Conservation (phyloP, 2,113 vertebrate genomes). For the Mesoclemmys tuberculata region DNA sequence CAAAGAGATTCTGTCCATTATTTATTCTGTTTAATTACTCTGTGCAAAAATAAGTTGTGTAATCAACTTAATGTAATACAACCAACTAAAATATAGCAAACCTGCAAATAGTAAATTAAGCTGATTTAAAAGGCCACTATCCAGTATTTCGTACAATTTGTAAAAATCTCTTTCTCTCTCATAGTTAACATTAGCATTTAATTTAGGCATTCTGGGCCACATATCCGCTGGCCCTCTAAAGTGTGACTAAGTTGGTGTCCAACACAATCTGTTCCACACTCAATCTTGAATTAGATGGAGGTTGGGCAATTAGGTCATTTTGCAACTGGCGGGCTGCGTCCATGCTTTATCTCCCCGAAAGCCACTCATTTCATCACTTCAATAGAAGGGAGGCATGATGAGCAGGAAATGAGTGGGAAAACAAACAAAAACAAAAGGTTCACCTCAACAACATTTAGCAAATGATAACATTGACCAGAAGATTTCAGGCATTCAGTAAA, state of each 20-base stretch:
- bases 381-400: no score
- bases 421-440: no score
- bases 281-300: background rate
- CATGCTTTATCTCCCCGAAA: no score
- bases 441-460: no score
- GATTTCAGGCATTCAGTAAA: no score
- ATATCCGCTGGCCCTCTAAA: background rate
- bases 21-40: background rate
- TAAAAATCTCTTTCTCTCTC: background rate
- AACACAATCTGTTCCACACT: background rate
- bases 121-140: background rate
- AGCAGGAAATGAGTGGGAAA: no score
- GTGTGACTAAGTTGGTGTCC: background rate
- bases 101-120: background rate
- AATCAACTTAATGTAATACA: background rate
- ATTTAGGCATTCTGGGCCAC: background rate
- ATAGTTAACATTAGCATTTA: background rate
- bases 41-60: background rate
- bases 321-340: no score
- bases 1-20: background rate
- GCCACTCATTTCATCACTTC: no score
- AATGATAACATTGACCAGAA: no score
- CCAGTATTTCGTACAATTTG: background rate
- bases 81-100: background rate
- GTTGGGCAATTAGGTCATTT: background rate